Base-by-base conservation (phyloP, 2,888 invertebrate species). In the Noctua janthe region DNA sequence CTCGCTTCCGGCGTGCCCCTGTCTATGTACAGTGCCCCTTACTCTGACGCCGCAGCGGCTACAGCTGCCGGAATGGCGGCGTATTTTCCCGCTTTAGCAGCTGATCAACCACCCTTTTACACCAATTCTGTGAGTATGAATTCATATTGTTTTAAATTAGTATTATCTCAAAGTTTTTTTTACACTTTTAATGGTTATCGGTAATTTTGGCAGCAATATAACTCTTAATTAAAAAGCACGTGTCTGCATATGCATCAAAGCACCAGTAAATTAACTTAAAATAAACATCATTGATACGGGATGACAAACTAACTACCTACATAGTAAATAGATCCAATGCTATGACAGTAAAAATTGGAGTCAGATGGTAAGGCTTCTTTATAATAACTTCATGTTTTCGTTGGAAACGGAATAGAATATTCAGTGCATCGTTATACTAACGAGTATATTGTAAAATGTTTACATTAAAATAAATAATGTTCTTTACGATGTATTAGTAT, bases 41-140 rank as follows among this genome's bases (percentile, higher is more conserved):
- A 98, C 95, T 98, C 98, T 76, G 98, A 98, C 89, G 97, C 97
- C 1, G 97, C 98, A 70, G 97, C 98, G 91, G 97, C 98, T 77
- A 97, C 98, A 90, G 97, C 98, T 76, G 97, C 98, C 90, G 98
- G 98, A 91, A 98, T 99, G 98, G 98, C 98, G 29, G 98, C 98
- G 47, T 99, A 99, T 95, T 98, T 99, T 92, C 98, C 99, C 1
- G 98, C 98, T 64, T 97, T 99, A 82, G 98, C 98, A 77, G 98
- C 98, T 56, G 99, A 99, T 92, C 99, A 99, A 94, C 98, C 98
- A 86, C 98, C 98, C 73, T 99, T 99, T 96, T 99, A 99, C 95
- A 97, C 98, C 74, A 98, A 98, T 92, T 97, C 98, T 97, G 98
- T 99, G 97, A 98, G 98, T 98, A 93, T 88, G 70, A 78, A 75